A percentile compares a stretch with the other conserved stretches of the same genome.
Conservation (phyloP, 2,888 invertebrate species). For the Folsomia manolachei region DNA sequence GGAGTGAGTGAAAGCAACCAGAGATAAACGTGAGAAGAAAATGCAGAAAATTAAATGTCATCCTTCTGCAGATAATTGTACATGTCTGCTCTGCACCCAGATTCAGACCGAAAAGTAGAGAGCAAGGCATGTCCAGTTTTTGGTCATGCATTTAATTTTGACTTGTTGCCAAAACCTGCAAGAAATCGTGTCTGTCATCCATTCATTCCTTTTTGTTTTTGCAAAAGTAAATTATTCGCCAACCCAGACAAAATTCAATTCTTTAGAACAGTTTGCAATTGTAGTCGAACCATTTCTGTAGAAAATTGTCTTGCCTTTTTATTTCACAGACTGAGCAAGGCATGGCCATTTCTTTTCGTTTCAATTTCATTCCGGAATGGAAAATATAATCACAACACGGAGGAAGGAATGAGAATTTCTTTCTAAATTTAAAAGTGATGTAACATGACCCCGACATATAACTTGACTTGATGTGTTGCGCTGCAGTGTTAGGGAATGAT, state of each 20-base stretch:
- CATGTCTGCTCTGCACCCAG: too few relatives aligned
- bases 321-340: not conserved
- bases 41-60: not conserved
- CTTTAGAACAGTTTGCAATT: not conserved
- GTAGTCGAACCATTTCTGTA: too few relatives aligned
- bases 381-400: not conserved
- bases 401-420: not conserved
- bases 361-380: not conserved
- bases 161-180: not conserved
- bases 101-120: too few relatives aligned
- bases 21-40: too few relatives aligned
- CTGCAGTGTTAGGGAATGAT: not conserved
- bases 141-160: not conserved
- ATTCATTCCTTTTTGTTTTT: not conserved
- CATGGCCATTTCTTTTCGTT: too few relatives aligned
- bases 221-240: not conserved
- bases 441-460: too few relatives aligned
- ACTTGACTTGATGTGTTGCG: not conserved
- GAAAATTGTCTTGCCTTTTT: not conserved
- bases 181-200: not conserved
- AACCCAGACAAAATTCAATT: not conserved
- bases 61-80: too few relatives aligned
- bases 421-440: slow-evolving; percentile 16
- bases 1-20: not conserved
- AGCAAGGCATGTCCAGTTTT: too few relatives aligned